Percentiles rank a stretch among this genome's conserved stretches.
phyloP scores from a whole-genome alignment of 1,140 invertebrate species.

The Phymorhynchus buccinoides region DNA sequence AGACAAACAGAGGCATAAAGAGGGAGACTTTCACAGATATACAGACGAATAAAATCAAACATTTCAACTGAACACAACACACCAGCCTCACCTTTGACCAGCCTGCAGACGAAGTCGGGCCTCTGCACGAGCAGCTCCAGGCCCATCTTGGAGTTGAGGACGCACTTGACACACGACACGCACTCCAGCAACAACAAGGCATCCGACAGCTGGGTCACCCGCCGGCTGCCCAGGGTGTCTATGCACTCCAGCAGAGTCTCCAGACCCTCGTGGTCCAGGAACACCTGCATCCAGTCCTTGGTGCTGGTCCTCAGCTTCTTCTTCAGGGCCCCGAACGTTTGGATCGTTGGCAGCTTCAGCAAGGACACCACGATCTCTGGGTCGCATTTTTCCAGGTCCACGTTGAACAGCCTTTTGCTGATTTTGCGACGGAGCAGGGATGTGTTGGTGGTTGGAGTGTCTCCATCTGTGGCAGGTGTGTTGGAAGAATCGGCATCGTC shows the following conservation, averaged over 20 bases:
- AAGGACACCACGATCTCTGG: conserved; percentile 73
- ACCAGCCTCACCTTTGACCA: conserved; percentile 71
- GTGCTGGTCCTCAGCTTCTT: conserved; percentile 69
- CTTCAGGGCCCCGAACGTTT: conserved; percentile 73
- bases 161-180: conserved; percentile 73
- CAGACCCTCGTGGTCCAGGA: conserved; percentile 74
- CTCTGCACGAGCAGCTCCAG: conserved; percentile 74
- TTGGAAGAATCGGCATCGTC: neutral
- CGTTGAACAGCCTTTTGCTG: conserved; percentile 46
- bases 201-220: conserved; percentile 68
- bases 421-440: conserved; percentile 44
- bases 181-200: conserved; percentile 74
- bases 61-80: neutral
- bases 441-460: conserved; percentile 1
- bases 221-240: conserved; percentile 67
- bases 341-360: conserved; percentile 70
- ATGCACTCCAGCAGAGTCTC: conserved; percentile 74
- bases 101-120: conserved; percentile 70
- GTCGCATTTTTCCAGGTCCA: conserved; percentile 56
- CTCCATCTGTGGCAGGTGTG: neutral
- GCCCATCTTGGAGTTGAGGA: conserved; percentile 76
- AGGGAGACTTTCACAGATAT: neutral
- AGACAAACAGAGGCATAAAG: too few species aligned
- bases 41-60: neutral
- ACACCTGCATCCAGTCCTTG: conserved; percentile 75